Percentiles rank a stretch among this genome's conserved stretches.
Evolutionary conservation across 1,140 invertebrate genomes (phyloP).

Genomic region (Drosophila subpulchrella): DNA sequence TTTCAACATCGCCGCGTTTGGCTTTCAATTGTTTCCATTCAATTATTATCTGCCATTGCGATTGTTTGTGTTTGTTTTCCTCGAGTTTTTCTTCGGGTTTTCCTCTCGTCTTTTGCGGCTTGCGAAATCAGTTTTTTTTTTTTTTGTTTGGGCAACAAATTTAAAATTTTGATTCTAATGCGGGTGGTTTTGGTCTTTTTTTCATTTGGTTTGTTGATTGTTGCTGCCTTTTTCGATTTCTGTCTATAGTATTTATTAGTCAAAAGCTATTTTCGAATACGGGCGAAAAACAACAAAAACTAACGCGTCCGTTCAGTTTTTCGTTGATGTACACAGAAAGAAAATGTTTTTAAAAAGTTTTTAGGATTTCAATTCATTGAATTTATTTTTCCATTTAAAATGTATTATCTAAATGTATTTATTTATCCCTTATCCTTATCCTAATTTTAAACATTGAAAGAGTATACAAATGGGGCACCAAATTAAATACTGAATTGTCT

Average conservation of each 20-base stretch:
- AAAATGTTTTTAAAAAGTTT: neutral
- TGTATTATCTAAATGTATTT: neutral
- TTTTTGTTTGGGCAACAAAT: slow-evolving; percentile 39
- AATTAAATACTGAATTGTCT: no score
- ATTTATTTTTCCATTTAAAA: neutral
- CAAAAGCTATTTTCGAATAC: slow-evolving; percentile 82
- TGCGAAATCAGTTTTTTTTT: slow-evolving; percentile 45
- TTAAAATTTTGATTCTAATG: slow-evolving; percentile 49
- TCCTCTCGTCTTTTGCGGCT: slow-evolving; percentile 7
- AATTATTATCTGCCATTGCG: slow-evolving; percentile 31
- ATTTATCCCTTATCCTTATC: no score
- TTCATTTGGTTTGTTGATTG: slow-evolving; percentile 39
- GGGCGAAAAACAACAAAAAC: slow-evolving; percentile 57
- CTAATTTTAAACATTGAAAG: no score
- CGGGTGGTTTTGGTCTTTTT: slow-evolving; percentile 32
- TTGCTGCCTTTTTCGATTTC: slow-evolving; percentile 66
- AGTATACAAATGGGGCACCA: no score
- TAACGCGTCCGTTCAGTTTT: slow-evolving; percentile 39
- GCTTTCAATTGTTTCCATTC: slow-evolving; percentile 52
- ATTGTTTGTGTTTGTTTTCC: slow-evolving; percentile 31
- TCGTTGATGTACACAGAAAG: slow-evolving; percentile 1
- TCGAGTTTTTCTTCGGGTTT: neutral
- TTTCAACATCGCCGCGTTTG: slow-evolving; percentile 27
- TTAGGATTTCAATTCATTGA: no score
- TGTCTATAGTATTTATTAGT: slow-evolving; percentile 83